phyloP scores from a whole-genome alignment of 2,797 vertebrate genomes.

The Chaetodon trifasciatus region DNA sequence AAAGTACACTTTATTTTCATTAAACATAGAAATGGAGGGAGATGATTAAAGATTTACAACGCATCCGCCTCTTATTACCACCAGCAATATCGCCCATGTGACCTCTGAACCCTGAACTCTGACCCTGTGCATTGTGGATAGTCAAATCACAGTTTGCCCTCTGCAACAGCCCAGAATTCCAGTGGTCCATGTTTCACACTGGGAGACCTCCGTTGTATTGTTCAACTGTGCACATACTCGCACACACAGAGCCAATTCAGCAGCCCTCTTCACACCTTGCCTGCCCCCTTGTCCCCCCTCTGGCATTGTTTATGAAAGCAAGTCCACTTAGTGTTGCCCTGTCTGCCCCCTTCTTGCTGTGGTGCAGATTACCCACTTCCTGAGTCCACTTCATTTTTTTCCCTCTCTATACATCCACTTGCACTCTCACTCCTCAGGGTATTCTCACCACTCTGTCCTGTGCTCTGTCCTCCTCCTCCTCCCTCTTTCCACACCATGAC shows the following conservation, averaged over 20 bases:
- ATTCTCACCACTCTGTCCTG: conserved; percentile 32
- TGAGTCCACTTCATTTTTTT: conserved; percentile 68
- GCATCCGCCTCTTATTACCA: conserved; percentile 39
- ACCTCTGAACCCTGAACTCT: conserved; percentile 72
- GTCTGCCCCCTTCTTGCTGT: conserved; percentile 70
- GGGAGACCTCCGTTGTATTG: conserved; percentile 63
- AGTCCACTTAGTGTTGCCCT: conserved; percentile 78
- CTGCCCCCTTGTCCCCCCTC: conserved; percentile 66
- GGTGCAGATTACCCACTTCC: conserved; percentile 81
- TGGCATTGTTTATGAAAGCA: conserved; percentile 82
- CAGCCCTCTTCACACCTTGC: conserved; percentile 77
- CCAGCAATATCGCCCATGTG: conserved; percentile 37
- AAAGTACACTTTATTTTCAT: conserved; percentile 25
- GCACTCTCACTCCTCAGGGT: conserved; percentile 57
- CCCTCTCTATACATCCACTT: conserved; percentile 37
- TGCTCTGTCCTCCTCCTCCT: conserved; percentile 41
- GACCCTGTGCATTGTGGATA: conserved; percentile 70
- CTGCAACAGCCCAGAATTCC: conserved; percentile 70
- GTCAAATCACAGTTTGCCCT: conserved; percentile 70
- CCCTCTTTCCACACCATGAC: conserved; percentile 43
- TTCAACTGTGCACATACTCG: conserved; percentile 38
- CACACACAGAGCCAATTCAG: conserved; percentile 60
- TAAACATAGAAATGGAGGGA: conserved; percentile 15
- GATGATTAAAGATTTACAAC: conserved; percentile 46
- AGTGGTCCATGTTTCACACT: conserved; percentile 71